phyloP scores from a whole-genome alignment of 2,888 invertebrate species.

The Phortica magna region DNA sequence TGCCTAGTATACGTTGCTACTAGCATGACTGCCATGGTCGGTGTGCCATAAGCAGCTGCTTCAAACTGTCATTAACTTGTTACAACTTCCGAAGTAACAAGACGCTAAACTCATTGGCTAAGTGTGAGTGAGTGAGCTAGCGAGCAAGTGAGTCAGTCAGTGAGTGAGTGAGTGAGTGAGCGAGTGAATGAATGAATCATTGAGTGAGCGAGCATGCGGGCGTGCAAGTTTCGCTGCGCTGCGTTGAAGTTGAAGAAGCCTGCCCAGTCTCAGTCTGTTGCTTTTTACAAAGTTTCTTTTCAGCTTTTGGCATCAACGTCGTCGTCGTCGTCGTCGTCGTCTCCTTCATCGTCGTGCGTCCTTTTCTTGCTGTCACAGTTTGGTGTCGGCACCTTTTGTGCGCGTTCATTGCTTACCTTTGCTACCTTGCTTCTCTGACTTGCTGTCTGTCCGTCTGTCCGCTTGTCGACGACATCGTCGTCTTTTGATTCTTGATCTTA shows the following conservation, averaged over 20 bases:
- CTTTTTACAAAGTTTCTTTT: background rate
- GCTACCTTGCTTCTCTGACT: background rate
- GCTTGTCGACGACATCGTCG: background rate
- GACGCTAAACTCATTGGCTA: background rate
- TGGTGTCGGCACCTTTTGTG: background rate
- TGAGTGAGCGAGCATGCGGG: background rate
- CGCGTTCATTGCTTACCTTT: background rate
- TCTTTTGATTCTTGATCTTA: conserved; percentile 10
- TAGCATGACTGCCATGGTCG: background rate
- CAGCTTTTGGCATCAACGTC: conserved; percentile 9
- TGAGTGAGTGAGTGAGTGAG: background rate
- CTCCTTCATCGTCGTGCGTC: background rate
- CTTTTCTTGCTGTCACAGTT: background rate
- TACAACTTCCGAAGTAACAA: conserved; percentile 63
- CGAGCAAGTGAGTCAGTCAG: background rate
- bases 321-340: conserved; percentile 34
- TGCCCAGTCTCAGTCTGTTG: background rate
- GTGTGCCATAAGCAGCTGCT: conserved; percentile 47
- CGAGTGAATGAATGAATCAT: too few relatives aligned
- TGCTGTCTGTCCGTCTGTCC: background rate
- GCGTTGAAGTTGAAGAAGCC: background rate
- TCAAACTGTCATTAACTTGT: conserved; percentile 71
- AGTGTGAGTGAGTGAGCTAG: background rate
- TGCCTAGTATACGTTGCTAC: conserved; percentile 58
- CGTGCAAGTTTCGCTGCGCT: background rate